Base-by-base conservation (phyloP, 2,797 vertebrate genomes). In the Simalia tracyae region DNA sequence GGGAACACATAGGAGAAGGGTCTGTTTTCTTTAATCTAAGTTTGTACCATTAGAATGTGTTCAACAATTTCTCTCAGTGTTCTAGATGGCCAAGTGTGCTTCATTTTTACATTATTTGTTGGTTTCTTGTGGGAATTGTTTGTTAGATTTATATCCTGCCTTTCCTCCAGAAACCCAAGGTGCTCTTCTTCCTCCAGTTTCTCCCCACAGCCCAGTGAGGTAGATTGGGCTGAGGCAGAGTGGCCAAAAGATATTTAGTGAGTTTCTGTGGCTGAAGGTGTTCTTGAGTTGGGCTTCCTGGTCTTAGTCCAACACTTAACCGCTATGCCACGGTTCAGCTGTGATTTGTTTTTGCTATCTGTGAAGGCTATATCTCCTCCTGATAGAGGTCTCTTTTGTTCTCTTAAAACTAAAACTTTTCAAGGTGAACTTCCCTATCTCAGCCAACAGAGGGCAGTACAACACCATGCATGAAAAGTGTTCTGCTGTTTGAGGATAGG, bases 391-490 rank as follows among this genome's bases (percentile, higher is more conserved):
- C 50, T 89, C 90, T 2, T 31, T 63, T 89, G 59, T 0, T 14
- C 10, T 15, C 57, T 59, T 60, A 60, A 60, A 15, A 60, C 59
- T 60, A 60, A 60, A 60, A 60, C 59, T 60, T 60, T 60, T 60
- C 61, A 94, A 59, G 4, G 94, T 7, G 8, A 84, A 19, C 57
- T 96, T 94, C 94, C 94, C 61, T 87, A 91, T 86, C 94, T 93
- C 93, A 89, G 42, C 97, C 97, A 96, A 96, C 91, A 97, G 97
- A 95, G 96, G 97, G 97, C 95, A 92, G 95, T 92, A 86, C 94
- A 96, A 94, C 93, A 94, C 95, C 95, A 93, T 68, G 87, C 68
- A 96, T 94, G 90, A 88, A 89, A 81, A 84, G 86, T 94, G 92
- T 85, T 90, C 68, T 93, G 31, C 89, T 63, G 0, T 3, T 94